These are phyloP conservation scores for Scaptomyza graminum DNA, from an alignment of 1,140 invertebrate genomes.

Conservation along the genomic window DNA sequence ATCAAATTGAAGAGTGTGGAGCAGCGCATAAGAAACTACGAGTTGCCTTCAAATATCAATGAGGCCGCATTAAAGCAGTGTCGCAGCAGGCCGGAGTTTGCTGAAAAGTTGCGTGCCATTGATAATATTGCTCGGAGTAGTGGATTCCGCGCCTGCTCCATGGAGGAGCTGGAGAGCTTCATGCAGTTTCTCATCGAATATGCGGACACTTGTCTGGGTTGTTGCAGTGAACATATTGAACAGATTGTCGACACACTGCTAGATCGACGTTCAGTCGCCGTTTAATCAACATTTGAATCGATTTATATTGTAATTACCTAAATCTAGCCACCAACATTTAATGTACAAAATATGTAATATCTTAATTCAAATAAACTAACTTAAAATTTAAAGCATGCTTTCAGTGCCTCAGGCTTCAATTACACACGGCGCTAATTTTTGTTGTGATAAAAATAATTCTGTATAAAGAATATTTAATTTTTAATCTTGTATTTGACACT, in stretches of 20 bases:
- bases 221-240: slow-evolving; percentile 75
- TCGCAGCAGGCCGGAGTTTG: slow-evolving; percentile 58
- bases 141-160: slow-evolving; percentile 64
- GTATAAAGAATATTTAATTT: too few relatives aligned
- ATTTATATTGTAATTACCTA: neutral
- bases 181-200: slow-evolving; percentile 75
- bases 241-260: slow-evolving; percentile 70
- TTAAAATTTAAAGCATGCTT: slow-evolving; percentile 25
- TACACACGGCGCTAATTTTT: too few relatives aligned
- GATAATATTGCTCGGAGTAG: slow-evolving; percentile 58
- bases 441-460: too few relatives aligned
- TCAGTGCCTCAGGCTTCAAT: too few relatives aligned
- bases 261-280: slow-evolving; percentile 54
- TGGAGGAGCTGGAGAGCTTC: slow-evolving; percentile 70
- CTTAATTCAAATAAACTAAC: slow-evolving; percentile 21
- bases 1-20: slow-evolving; percentile 57
- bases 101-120: slow-evolving; percentile 63
- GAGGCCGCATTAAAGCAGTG: slow-evolving; percentile 47
- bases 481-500: too few relatives aligned
- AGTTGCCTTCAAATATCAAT: slow-evolving; percentile 47
- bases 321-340: slow-evolving; percentile 50
- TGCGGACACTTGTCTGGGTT: slow-evolving; percentile 70
- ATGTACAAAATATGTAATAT: slow-evolving; percentile 43
- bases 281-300: slow-evolving; percentile 25
- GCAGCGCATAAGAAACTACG: slow-evolving; percentile 57